Base-by-base conservation (phyloP, 2,888 invertebrate species). In the Zygaena filipendulae region DNA sequence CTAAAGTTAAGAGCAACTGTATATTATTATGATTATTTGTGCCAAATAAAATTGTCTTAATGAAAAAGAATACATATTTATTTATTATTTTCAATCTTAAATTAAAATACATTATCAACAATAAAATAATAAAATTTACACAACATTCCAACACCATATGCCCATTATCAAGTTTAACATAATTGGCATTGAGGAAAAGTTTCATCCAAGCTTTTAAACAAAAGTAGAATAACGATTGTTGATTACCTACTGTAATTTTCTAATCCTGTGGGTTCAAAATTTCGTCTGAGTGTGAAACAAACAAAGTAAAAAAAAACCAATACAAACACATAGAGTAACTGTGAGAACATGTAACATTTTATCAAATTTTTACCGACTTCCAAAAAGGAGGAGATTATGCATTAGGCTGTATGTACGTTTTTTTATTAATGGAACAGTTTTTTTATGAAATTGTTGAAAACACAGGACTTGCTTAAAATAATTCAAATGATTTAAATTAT, bases 31-130 rank as follows among this genome's bases (percentile, higher is more conserved):
- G 16, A 16, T 16, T 16, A 16, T 16, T 16, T 16, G 16, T 16
- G 4, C 7, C 4, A 6, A 16, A 6, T 16, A 29, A 23, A 13
- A 22, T 21, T 6, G 8, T 23, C 10, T 22, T 19, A 13, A 24
- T 42, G 34, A 40, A 55, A 67, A 69, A 64, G 58, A 62, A 62
- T 62, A 59, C 55, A 62, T 64, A 59, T 66, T 68, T 70, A 67
- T 68, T 72, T 55, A 46, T 16, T 16, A 16, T 6, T 6, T n/a
- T n/a, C n/a, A n/a, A 58, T 57, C 66, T 67, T 72, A 69, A 61
- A 68, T 68, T 6, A 16, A 69, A 69, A 69, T 66, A 70, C 42
- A 59, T 53, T 50, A 56, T 42, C 50, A 59, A 59, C 59, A 66
- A 62, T 59, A 53, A 30, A 49, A 54, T 59, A 57, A 60, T 60